A percentile compares a stretch with the other conserved stretches of the same genome.
Conservation (phyloP, 2,797 vertebrate genomes). For the Smutsia temminckii region DNA sequence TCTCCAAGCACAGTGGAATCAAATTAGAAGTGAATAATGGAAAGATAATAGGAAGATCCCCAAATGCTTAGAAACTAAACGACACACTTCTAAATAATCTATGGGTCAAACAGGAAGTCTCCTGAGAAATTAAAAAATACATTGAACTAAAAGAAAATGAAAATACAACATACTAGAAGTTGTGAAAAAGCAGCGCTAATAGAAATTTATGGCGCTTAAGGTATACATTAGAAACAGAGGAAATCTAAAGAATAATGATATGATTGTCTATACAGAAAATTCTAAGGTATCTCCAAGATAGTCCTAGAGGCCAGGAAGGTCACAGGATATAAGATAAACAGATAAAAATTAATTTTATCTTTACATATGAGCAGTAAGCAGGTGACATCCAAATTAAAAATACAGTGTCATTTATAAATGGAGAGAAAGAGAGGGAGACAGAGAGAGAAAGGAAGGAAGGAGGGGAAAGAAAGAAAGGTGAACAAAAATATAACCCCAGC, state of each 20-base stretch:
- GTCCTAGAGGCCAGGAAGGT: background rate
- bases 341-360: background rate
- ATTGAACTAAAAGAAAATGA: background rate
- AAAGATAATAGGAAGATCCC: background rate
- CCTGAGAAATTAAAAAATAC: background rate
- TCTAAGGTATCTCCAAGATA: background rate
- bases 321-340: background rate
- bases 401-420: background rate
- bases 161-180: background rate
- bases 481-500: background rate
- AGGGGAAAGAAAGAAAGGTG: background rate
- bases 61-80: background rate
- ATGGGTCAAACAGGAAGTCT: background rate
- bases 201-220: background rate
- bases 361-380: background rate
- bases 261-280: background rate
- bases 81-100: background rate
- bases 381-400: background rate
- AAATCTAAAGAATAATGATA: background rate
- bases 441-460: background rate
- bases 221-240: background rate
- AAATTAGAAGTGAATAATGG: background rate
- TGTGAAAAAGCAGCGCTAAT: background rate
- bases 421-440: background rate
- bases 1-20: background rate